These are phyloP conservation scores for Hestina assimilis DNA, from an alignment of 1,140 invertebrate species.

Conservation along the genomic window DNA sequence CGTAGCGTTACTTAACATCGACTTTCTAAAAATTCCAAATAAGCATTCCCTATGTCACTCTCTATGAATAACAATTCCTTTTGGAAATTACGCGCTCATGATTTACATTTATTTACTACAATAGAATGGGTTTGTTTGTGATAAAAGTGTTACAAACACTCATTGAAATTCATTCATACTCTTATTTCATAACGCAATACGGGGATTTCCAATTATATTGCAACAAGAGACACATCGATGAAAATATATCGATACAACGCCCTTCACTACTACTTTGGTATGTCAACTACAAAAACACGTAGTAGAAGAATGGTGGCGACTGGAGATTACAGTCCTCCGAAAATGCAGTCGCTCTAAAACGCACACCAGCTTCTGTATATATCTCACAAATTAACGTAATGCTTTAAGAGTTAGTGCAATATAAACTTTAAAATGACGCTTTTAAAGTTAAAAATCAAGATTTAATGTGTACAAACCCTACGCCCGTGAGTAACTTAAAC, in stretches of 20 bases:
- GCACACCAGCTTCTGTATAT: conserved; percentile 56
- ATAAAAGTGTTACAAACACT: conserved; percentile 27
- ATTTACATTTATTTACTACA: conserved; percentile 26
- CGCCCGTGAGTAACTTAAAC: conserved; percentile 56
- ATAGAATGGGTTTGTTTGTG: conserved; percentile 21
- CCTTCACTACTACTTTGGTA: conserved; percentile 61
- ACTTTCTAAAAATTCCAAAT: conserved; percentile 72
- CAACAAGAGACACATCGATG: conserved; percentile 9
- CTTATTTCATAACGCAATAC: conserved; percentile 23
- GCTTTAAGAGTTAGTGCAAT: conserved; percentile 23
- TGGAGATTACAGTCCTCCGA: conserved; percentile 65
- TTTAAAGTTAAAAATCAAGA: conserved; percentile 8
- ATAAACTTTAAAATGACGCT: conserved; percentile 29
- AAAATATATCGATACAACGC: conserved; percentile 47
- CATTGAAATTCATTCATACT: conserved; percentile 32
- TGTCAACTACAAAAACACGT: conserved; percentile 70
- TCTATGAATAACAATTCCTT: conserved; percentile 57
- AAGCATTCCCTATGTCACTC: conserved; percentile 52
- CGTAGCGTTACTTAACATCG: conserved; percentile 68
- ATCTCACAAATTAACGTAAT: conserved; percentile 48
- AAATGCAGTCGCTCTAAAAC: conserved; percentile 69
- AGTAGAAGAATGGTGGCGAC: conserved; percentile 56
- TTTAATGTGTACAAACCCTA: conserved; percentile 39
- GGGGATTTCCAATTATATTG: conserved; percentile 25
- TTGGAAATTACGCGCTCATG: conserved; percentile 37